Base-by-base conservation (phyloP, 2,888 invertebrate genomes). In the Leistus spinibarbis region DNA sequence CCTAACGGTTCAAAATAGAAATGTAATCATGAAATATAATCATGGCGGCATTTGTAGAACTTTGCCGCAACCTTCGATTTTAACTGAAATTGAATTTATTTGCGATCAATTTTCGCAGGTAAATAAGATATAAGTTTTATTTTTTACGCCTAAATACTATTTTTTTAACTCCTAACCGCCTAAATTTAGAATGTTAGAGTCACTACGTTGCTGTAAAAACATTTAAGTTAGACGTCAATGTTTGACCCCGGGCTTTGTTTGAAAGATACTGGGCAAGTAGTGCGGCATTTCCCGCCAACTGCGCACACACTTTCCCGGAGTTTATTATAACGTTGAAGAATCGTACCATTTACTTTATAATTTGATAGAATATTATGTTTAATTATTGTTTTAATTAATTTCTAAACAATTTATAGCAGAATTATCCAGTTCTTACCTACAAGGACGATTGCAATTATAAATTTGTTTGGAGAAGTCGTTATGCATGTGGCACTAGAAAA, bases 361-460 rank as follows among this genome's bases (percentile, higher is more conserved):
- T n/a, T n/a, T n/a, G n/a, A n/a, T n/a, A n/a, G n/a, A n/a, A n/a
- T n/a, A n/a, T n/a, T n/a, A n/a, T n/a, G n/a, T n/a, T n/a, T n/a
- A n/a, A n/a, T n/a, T n/a, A 20, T 2, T 63, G 20, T 19, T 63
- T 63, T n/a, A 22, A n/a, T 23, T 7, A 63, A 63, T 63, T 23
- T 63, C 3, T 16, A 19, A 3, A 3, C 16, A 10, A 1, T 1
- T 63, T 63, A 9, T 23, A 63, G 63, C 23, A 63, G 22, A 7
- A n/a, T 5, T 9, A 20, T 9, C 63, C 22, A 22, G 9, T 23
- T 23, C 22, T 63, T 10, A 19, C n/a, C 7, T 19, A 23, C n/a
- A 63, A 63, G 22, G 63, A 63, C 22, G 63, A 22, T 3, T 63
- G 63, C 5, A 19, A 63, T 22, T 63, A 22, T n/a, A 63, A 63